Evolutionary conservation across 2,113 vertebrate species (phyloP), one percentile per base, ranked within the genome.

Genomic region (Rhea americana): DNA sequence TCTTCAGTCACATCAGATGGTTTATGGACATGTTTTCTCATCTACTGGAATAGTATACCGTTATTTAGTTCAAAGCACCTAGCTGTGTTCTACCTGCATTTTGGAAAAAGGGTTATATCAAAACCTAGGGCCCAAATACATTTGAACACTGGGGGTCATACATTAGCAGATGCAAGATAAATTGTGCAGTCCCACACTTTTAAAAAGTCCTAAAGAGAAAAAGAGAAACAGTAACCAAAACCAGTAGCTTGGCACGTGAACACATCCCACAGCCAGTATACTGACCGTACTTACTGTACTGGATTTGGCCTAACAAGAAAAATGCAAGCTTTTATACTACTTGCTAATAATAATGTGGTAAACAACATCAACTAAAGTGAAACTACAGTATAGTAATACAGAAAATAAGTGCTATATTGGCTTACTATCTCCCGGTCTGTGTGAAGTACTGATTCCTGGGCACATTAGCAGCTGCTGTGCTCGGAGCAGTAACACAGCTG

Each of bases 401-500:
- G 28, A 58, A 93, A 93, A 72, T 9, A 6, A 84, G 14, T 20
- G 58, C 67, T 39, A 50, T 30, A 67, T 82, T 85, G 75, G 93
- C 96, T 51, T 97, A 98, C 98, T 98, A 98, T 89, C 98, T 97
- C 37, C 98, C 98, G 9, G 97, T 98, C 87, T 98, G 97, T 68
- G 98, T 98, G 97, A 98, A 99, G n/a, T 95, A 85, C 7, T 96
- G 96, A 84, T 95, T 98, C 56, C 94, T 94, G 90, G 92, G 89
- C 18, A 81, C 39, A 7, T 85, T 88, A 55, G 95, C 94, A 80
- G 93, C 50, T 45, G 89, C 95, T 1, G 96, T 96, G 75, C 98
- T 98, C 82, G 98, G 93, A 2, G 95, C 94, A 1, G 98, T 98
- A 53, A 97, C 66, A 88, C 97, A 98, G 94, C 98, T 98, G 71